Evolutionary conservation across 2,113 vertebrate genomes (phyloP), one percentile per base, ranked within the genome.

Genomic region (Psephotus haematonotus): DNA sequence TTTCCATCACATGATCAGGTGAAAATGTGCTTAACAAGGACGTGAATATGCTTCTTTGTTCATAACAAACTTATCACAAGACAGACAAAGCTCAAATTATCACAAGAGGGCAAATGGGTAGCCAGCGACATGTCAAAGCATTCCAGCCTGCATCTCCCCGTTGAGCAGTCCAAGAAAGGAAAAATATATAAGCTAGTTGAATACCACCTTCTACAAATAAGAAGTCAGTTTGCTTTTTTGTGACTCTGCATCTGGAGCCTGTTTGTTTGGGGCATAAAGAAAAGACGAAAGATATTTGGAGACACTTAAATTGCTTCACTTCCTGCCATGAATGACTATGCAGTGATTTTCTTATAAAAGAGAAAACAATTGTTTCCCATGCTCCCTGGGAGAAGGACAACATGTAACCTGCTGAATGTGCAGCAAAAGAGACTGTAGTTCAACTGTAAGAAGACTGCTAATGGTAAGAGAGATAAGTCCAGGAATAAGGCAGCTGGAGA

Each of bases 61-160:
- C 91, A 28, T 87, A 89, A 93, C 65, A 79, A 84, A 89, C 91
- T 91, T 93, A 97, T 86, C 89, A 87, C 92, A 89, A 75, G 88
- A 92, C 82, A 82, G 92, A 95, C 96, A 94, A 94, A 96, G 91
- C 93, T 91, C 57, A 79, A 97, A 95, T 94, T 91, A 94, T 96
- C 91, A 79, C 88, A 93, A 93, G 91, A 93, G 91, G 86, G 77
- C 88, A 93, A 96, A 95, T 8, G 14, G 92, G 94, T 93, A 96
- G 86, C 74, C 67, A 87, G 95, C 49, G 83, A 93, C 46, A 39
- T 29, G 80, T 88, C 95, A 93, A 91, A 95, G 74, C 89, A 79
- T 65, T 94, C 83, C 83, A 93, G 85, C 60, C 67, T 29, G 8
- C 80, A 79, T 79, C 80, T 93, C 52, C 7, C 72, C 49, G 52